phyloP scores from a whole-genome alignment of 1,140 invertebrate genomes.

The Homalodisca vitripennis region DNA sequence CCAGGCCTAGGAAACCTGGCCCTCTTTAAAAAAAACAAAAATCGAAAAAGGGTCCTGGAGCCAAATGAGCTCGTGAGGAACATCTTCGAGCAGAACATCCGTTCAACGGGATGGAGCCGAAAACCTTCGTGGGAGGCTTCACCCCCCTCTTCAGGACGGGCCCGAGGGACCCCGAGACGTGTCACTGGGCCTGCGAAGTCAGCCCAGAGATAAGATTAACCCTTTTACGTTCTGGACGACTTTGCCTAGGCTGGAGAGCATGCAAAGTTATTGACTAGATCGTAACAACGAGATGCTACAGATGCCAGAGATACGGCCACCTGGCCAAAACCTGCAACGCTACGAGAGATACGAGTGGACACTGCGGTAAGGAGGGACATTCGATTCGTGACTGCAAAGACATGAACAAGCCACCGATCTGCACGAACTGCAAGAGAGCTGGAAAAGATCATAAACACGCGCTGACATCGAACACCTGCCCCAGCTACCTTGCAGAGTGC shows the following conservation, averaged over 20 bases:
- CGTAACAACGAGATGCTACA: neutral
- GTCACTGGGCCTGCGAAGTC: neutral
- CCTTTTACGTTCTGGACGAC: neutral
- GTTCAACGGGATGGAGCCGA: no score
- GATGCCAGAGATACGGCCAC: neutral
- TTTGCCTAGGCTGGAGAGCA: neutral
- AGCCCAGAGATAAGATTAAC: neutral
- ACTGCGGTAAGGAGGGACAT: neutral
- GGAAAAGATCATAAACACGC: neutral
- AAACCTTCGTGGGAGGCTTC: neutral
- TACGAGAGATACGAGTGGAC: neutral
- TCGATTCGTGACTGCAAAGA: neutral
- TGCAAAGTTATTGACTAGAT: neutral
- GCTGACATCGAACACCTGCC: neutral
- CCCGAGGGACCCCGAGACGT: neutral
- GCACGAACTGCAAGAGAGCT: neutral
- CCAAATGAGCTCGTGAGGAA: no score
- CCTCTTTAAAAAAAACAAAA: no score
- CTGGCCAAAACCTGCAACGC: neutral
- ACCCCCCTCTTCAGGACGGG: neutral
- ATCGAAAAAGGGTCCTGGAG: no score
- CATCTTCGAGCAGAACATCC: no score
- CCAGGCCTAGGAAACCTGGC: no score
- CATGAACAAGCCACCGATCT: neutral
- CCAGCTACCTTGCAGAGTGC: no score